A percentile compares a stretch with the other conserved stretches of the same genome.
phyloP scores from a whole-genome alignment of 35 echinoderm and acorn worm genomes.

The Chiridota heheva region DNA sequence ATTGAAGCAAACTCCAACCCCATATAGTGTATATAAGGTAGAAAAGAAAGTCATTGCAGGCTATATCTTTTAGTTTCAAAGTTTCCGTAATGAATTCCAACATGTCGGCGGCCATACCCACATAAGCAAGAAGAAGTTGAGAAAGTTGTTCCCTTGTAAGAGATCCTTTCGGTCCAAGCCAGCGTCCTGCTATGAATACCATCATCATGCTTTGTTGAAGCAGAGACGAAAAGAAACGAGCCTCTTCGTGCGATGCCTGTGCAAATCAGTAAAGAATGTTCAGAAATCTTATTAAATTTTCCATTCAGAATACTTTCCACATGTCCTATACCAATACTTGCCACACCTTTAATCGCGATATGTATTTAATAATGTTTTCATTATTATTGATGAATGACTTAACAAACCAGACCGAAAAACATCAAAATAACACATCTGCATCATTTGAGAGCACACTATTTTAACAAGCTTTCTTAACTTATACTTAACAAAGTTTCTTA shows the following conservation, averaged over 20 bases:
- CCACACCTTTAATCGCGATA: background rate
- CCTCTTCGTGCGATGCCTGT: conserved; percentile 43
- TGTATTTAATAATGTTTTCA: background rate
- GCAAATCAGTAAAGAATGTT: background rate
- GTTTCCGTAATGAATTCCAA: conserved; percentile 88
- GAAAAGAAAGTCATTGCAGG: conserved; percentile 61
- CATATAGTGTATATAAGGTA: conserved; percentile 62
- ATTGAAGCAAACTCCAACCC: conserved; percentile 84
- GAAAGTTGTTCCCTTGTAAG: conserved; percentile 83
- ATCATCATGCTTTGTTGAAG: conserved; percentile 81
- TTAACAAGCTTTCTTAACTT: too few species aligned
- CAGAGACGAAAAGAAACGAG: conserved; percentile 42
- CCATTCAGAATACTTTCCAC: too few species aligned
- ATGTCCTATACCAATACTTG: background rate
- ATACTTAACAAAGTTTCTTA: too few species aligned
- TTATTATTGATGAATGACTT: background rate
- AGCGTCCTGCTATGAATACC: conserved; percentile 69
- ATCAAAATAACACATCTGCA: background rate
- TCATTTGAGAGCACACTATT: too few species aligned
- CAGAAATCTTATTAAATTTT: background rate
- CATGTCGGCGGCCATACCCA: conserved; percentile 96
- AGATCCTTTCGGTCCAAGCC: conserved; percentile 84
- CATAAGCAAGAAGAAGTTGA: conserved; percentile 65
- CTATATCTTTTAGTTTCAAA: conserved; percentile 55
- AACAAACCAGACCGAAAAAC: background rate